These are phyloP conservation scores for Oryzias melastigma DNA, from an alignment of 2,113 vertebrate genomes.

Conservation along the genomic window DNA sequence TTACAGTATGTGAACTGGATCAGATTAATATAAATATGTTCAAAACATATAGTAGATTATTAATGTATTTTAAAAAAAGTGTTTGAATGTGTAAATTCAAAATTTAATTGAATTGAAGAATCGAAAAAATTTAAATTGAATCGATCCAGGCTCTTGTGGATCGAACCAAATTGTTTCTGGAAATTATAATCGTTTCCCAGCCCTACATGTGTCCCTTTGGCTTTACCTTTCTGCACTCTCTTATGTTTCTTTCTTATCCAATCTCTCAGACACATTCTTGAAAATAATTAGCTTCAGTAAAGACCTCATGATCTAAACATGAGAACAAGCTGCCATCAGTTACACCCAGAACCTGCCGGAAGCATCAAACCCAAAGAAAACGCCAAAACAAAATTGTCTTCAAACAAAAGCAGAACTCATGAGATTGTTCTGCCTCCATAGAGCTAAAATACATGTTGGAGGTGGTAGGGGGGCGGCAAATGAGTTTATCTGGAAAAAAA, in stretches of 20 bases:
- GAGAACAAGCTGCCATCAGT: slow-evolving; percentile 61
- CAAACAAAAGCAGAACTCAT: slow-evolving; percentile 26
- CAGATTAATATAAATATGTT: too few species aligned
- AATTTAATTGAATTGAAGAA: too few species aligned
- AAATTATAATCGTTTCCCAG: too few species aligned
- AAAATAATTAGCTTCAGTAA: slow-evolving; percentile 68
- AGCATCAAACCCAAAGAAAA: slow-evolving; percentile 34
- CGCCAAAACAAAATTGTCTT: slow-evolving; percentile 40
- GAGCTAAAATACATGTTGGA: slow-evolving; percentile 6
- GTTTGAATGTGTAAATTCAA: too few species aligned
- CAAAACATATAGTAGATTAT: too few species aligned
- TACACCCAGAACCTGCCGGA: slow-evolving; percentile 41
- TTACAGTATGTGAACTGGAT: too few species aligned
- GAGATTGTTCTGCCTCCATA: slow-evolving; percentile 40
- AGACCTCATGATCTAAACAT: slow-evolving; percentile 65
- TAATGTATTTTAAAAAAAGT: too few species aligned
- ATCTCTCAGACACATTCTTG: slow-evolving; percentile 52
- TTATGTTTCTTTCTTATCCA: slow-evolving; percentile 29
- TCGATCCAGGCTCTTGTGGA: too few species aligned
- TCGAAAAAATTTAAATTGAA: too few species aligned
- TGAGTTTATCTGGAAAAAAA: too few species aligned
- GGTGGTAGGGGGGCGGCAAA: too few species aligned
- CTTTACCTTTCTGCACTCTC: not conserved
- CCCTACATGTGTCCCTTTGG: not conserved
- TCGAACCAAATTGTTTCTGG: too few species aligned